Conservation (phyloP, 2,113 vertebrate species). For the Enhydra lutris region DNA sequence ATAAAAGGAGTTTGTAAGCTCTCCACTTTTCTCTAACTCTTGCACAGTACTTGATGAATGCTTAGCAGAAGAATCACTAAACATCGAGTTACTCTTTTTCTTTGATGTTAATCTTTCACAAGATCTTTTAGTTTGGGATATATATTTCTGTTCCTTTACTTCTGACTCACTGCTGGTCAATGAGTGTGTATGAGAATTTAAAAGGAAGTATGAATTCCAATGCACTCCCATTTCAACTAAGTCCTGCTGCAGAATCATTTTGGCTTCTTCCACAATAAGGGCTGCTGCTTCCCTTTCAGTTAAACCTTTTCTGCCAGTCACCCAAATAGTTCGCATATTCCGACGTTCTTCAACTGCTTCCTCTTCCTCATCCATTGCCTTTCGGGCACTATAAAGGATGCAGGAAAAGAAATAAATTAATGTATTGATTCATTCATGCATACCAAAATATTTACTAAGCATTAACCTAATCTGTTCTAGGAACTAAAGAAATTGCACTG, state of each 20-base stretch:
- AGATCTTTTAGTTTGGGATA: constrained; percentile 48
- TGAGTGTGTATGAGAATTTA: constrained; percentile 56
- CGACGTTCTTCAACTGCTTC: constrained; percentile 91
- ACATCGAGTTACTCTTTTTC: constrained; percentile 31
- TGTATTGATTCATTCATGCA: neutral
- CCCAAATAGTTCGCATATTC: constrained; percentile 88
- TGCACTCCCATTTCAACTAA: constrained; percentile 90
- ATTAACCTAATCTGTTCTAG: neutral
- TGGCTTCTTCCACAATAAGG: constrained; percentile 92
- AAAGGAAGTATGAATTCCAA: constrained; percentile 85
- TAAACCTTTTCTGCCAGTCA: constrained; percentile 88
- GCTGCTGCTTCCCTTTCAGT: constrained; percentile 91
- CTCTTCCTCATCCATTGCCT: constrained; percentile 95
- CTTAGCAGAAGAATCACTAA: constrained; percentile 43
- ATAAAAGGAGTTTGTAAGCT: constrained; percentile 48
- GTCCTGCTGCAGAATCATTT: constrained; percentile 91
- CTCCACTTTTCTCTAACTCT: constrained; percentile 68
- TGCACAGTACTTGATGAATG: neutral
- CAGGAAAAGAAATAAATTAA: constrained; percentile 8
- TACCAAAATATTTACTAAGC: neutral
- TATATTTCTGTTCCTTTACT: constrained; percentile 49
- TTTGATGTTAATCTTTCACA: constrained; percentile 48
- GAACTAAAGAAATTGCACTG: neutral
- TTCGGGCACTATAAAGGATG: constrained; percentile 79
- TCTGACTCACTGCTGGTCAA: constrained; percentile 67